Percentiles rank a stretch among this genome's conserved stretches.
Conservation (phyloP, 2,888 invertebrate genomes). For the Chirona hameri region DNA sequence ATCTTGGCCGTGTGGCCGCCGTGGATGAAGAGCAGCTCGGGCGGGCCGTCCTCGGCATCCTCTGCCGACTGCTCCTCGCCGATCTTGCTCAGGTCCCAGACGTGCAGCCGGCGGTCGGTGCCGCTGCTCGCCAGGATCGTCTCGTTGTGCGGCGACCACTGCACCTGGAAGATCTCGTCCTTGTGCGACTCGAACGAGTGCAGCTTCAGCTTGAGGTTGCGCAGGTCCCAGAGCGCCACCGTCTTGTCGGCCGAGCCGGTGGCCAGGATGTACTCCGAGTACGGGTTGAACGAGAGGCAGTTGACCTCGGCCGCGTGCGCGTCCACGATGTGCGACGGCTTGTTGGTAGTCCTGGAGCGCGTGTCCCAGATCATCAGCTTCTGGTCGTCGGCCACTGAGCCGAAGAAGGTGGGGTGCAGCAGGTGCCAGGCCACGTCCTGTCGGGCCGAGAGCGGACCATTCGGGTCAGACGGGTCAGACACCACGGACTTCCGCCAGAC, state of each 20-base stretch:
- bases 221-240: conserved; percentile 95
- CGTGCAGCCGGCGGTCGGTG: conserved; percentile 93
- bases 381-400: conserved; percentile 98
- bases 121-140: conserved; percentile 98
- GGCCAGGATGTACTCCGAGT: conserved; percentile 96
- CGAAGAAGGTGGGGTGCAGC: conserved; percentile 94
- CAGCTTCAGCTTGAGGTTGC: conserved; percentile 93
- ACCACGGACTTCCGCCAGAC: no score
- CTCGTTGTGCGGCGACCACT: conserved; percentile 99
- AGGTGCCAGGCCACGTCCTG: conserved; percentile 96
- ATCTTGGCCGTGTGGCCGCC: conserved; percentile 99
- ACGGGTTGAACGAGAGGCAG: conserved; percentile 98
- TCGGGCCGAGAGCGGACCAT: no score
- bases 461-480: no score
- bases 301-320: conserved; percentile 99
- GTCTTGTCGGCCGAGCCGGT: conserved; percentile 98
- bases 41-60: conserved; percentile 98
- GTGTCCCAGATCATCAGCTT: conserved; percentile 99
- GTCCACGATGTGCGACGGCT: conserved; percentile 97
- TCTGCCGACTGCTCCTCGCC: conserved; percentile 98
- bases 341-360: conserved; percentile 89
- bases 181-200: conserved; percentile 99
- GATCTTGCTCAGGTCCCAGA: conserved; percentile 99
- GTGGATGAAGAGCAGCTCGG: conserved; percentile 93
- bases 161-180: conserved; percentile 99